Evolutionary conservation across 2,113 vertebrate species (phyloP).

Genomic region (Ictalurus furcatus): DNA sequence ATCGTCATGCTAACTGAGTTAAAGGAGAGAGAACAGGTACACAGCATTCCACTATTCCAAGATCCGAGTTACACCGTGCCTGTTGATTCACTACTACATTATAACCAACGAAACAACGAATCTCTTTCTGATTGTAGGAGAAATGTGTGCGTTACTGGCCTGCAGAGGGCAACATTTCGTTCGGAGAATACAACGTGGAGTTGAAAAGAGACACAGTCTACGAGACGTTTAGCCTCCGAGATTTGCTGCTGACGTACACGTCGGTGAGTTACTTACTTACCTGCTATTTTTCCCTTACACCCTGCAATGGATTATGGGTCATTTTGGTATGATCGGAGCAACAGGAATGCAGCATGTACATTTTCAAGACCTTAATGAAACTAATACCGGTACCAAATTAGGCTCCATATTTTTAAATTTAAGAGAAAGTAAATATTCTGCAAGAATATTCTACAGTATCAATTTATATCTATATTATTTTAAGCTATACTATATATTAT

Average conservation of each 20-base stretch:
- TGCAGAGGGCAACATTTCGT: conserved; percentile 83
- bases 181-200: conserved; percentile 87
- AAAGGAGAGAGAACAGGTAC: conserved; percentile 95
- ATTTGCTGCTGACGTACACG: conserved; percentile 85
- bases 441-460: not conserved
- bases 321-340: not conserved
- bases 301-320: not conserved
- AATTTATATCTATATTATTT: not conserved
- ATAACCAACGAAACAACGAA: not conserved
- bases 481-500: not conserved
- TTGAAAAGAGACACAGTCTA: conserved; percentile 82
- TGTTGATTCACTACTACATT: not conserved
- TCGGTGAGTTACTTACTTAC: conserved; percentile 72
- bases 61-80: not conserved
- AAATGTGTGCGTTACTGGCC: conserved; percentile 98
- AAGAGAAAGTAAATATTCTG: not conserved
- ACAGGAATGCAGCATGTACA: not conserved
- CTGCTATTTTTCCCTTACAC: not conserved
- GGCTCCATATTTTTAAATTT: not conserved
- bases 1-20: conserved; percentile 97
- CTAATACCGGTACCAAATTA: not conserved
- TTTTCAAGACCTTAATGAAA: not conserved
- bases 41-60: not conserved
- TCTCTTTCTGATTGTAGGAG: conserved; percentile 73
- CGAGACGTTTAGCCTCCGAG: conserved; percentile 90